Base-by-base conservation (phyloP, 2,797 vertebrate species). In the Rhinophrynus dorsalis region DNA sequence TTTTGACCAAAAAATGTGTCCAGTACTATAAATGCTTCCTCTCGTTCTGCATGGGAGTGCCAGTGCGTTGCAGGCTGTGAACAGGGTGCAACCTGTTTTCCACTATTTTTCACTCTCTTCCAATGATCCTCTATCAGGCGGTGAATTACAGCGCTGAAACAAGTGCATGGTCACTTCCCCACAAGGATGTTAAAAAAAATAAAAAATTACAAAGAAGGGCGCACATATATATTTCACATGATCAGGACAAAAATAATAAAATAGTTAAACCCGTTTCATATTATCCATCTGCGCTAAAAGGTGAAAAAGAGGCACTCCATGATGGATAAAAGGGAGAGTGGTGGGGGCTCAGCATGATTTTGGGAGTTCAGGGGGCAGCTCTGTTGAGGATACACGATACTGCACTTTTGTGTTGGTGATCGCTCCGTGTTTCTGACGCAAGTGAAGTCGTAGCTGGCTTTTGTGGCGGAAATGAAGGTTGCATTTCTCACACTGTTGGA, bases 341-440 rank as follows among this genome's bases (percentile, higher is more conserved):
- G 24, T 45, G 75, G 40, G 59, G 50, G 65, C 27, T 95, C 87
- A 97, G 89, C 95, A 98, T 17, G 93, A 83, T 81, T 97, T 97
- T 11, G 93, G 94, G 79, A 97, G 82, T 81, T 96, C 95, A 0
- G 93, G 89, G 12, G 94, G 89, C 83, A 92, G 84, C 66, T 96
- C 94, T 1, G 81, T 78, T 0, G 90, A 84, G 0, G 96, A 94
- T 87, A 96, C 89, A 0, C 96, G 94, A 81, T 98, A 98, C 69
- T 99, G 97, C 81, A 98, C 92, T 91, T 99, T 99, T 78, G 97
- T 99, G 92, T 99, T 99, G 70, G 97, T 99, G 90, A 99, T 98
- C 81, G 97, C 96, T 1, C 97, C 97, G 1, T 99, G 97, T 83
- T 99, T 99, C 90, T 99, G 97, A 76, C 97, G 94, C 4, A 99